Evolutionary conservation across 2,888 invertebrate species (phyloP).

Genomic region (Leptopilina drosophilae): DNA sequence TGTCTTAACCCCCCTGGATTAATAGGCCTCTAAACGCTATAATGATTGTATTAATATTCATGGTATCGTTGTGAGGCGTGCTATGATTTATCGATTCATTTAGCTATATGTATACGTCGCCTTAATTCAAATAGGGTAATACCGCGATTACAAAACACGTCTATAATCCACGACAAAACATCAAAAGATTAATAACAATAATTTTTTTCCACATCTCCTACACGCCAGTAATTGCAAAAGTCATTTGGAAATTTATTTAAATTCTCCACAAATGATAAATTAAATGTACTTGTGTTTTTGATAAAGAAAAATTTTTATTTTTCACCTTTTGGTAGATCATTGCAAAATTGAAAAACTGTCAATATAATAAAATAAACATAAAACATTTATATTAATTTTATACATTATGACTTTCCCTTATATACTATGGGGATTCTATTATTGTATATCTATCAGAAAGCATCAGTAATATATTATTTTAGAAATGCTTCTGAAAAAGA

Average conservation of each 20-base stretch:
- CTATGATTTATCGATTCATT: slow-evolving; percentile 68
- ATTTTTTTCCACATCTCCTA: neutral
- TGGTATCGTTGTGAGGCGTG: slow-evolving; percentile 65
- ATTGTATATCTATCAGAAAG: too few relatives aligned
- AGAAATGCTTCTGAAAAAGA: slow-evolving; percentile 13
- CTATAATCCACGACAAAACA: slow-evolving; percentile 30
- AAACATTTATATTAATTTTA: too few relatives aligned
- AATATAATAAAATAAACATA: too few relatives aligned
- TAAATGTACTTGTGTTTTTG: too few relatives aligned
- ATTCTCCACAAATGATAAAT: too few relatives aligned
- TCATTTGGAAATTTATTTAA: too few relatives aligned
- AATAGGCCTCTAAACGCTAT: slow-evolving; percentile 74
- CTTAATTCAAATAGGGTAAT: slow-evolving; percentile 56
- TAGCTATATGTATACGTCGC: slow-evolving; percentile 48
- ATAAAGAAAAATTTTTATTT: too few relatives aligned
- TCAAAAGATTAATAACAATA: slow-evolving; percentile 11
- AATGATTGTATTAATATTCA: slow-evolving; percentile 77
- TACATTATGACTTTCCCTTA: too few relatives aligned
- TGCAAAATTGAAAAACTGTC: too few relatives aligned
- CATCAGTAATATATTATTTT: slow-evolving; percentile 14
- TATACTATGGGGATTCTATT: too few relatives aligned
- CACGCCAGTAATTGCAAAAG: neutral
- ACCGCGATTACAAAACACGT: slow-evolving; percentile 28
- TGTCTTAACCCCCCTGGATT: slow-evolving; percentile 71
- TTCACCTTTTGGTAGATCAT: too few relatives aligned